phyloP scores from a whole-genome alignment of 2,113 vertebrate genomes.

The Amphiprion ocellaris region DNA sequence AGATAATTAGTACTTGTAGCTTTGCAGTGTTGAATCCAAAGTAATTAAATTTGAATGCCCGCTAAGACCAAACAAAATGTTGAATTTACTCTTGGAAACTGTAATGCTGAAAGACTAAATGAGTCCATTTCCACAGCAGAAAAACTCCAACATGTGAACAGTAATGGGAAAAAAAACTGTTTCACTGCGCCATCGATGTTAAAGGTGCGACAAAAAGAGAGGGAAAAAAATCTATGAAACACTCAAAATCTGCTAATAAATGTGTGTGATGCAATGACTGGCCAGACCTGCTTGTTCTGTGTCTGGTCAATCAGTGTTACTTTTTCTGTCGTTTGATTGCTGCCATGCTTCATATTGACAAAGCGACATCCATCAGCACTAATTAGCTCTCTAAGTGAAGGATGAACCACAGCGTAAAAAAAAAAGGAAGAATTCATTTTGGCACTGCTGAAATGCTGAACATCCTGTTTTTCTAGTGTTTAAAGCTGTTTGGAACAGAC shows the following conservation, averaged over 20 bases:
- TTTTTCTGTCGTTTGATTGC: constrained; percentile 44
- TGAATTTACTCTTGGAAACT: constrained; percentile 14
- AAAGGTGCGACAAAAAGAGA: neutral
- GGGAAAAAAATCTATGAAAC: constrained; percentile 13
- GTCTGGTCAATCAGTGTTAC: constrained; percentile 43
- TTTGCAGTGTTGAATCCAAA: neutral
- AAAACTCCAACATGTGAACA: constrained; percentile 19
- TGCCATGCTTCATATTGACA: constrained; percentile 54
- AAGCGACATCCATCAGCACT: constrained; percentile 58
- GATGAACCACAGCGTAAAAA: neutral
- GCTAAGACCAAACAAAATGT: neutral
- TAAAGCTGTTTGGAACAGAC: neutral
- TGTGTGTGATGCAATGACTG: neutral
- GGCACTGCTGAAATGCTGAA: neutral
- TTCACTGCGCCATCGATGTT: constrained; percentile 27
- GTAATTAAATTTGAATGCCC: constrained; percentile 5
- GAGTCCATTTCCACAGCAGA: constrained; percentile 31
- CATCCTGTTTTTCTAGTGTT: neutral
- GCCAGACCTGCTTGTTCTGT: constrained; percentile 26
- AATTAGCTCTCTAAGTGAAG: constrained; percentile 49
- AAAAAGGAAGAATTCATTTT: neutral
- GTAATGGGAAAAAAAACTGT: constrained; percentile 41
- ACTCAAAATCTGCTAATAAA: constrained; percentile 8
- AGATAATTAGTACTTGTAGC: neutral
- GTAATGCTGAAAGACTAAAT: constrained; percentile 14